Conservation (phyloP, 2,797 vertebrate species). For the Orestias chungarensis region DNA sequence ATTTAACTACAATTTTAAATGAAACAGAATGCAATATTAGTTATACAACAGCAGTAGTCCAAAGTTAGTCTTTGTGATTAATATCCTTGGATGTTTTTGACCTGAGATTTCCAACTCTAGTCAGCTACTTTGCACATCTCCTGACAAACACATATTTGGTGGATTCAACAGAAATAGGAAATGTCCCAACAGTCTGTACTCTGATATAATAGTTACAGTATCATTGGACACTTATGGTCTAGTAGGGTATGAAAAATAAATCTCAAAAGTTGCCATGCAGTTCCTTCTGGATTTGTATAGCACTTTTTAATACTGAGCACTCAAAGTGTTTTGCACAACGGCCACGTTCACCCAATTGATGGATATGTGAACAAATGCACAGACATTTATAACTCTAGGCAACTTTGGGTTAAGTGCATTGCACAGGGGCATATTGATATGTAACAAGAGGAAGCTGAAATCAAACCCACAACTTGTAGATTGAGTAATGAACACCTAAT, state of each 20-base stretch:
- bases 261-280: background rate
- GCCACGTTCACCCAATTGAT: background rate
- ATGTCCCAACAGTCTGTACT: background rate
- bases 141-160: no score
- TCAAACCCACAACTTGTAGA: background rate
- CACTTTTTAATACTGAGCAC: background rate
- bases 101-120: background rate
- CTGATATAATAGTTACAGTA: background rate
- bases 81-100: background rate
- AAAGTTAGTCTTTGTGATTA: background rate
- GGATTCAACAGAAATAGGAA: no score
- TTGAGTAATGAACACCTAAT: background rate
- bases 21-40: background rate
- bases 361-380: background rate
- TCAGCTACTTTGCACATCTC: no score
- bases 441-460: background rate
- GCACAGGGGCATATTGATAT: background rate
- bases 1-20: no score
- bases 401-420: background rate
- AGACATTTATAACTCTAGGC: background rate
- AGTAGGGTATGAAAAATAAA: background rate
- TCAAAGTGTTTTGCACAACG: background rate
- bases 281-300: background rate
- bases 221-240: background rate
- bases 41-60: background rate